phyloP scores from a whole-genome alignment of 1,140 invertebrate genomes.

The Cyclina sinensis region DNA sequence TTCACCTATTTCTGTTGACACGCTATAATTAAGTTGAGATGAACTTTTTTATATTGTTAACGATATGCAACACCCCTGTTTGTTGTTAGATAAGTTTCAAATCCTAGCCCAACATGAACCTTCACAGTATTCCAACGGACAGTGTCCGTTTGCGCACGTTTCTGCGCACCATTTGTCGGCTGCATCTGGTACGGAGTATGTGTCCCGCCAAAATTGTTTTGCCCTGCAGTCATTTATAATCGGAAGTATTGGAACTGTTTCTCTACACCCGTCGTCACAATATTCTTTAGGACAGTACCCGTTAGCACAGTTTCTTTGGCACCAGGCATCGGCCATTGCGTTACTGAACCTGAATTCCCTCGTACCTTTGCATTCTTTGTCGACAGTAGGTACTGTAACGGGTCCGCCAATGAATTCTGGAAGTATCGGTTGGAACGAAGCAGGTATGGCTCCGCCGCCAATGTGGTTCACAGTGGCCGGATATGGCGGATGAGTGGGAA shows the following conservation, averaged over 20 bases:
- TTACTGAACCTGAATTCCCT: not conserved
- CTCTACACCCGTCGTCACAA: constrained; percentile 24
- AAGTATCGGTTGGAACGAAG: not conserved
- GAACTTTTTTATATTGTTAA: no score
- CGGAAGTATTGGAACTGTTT: not conserved
- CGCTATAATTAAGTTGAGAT: no score
- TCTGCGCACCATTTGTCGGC: constrained; percentile 47
- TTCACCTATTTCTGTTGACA: no score
- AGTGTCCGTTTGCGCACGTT: constrained; percentile 3
- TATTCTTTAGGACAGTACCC: constrained; percentile 12
- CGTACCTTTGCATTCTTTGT: not conserved
- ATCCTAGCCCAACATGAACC: constrained; percentile 1
- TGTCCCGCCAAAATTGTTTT: constrained; percentile 29
- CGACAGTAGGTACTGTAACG: not conserved
- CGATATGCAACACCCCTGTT: no score
- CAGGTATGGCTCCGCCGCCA: not conserved
- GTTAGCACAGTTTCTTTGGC: constrained; percentile 5
- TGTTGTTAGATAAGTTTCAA: not conserved
- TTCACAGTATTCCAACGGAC: constrained; percentile 45
- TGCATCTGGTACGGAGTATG: not conserved
- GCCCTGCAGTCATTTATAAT: constrained; percentile 6
- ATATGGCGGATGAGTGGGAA: not conserved
- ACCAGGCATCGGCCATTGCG: constrained; percentile 27
- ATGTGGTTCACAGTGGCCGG: constrained; percentile 20
- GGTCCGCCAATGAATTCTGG: not conserved